A percentile compares a stretch with the other conserved stretches of the same genome.
Evolutionary conservation across 2,797 vertebrate species (phyloP).

Genomic region (Perodicticus potto): DNA sequence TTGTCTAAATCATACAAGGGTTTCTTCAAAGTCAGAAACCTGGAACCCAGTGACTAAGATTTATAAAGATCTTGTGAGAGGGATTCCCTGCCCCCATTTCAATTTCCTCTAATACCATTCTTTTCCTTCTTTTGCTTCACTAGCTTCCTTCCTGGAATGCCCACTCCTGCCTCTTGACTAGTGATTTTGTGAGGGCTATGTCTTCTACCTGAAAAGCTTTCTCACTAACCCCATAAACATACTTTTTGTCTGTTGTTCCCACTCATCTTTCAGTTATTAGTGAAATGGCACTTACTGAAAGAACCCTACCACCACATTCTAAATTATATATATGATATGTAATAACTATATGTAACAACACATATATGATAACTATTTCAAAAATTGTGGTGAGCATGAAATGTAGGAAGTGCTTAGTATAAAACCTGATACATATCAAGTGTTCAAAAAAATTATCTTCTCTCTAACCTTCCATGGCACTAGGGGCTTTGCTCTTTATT

Average conservation of each 20-base stretch:
- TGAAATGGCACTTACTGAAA: neutral
- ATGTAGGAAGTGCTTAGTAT: neutral
- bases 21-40: neutral
- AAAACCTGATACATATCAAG: neutral
- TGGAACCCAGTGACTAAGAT: neutral
- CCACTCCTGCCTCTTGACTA: neutral
- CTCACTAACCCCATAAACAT: neutral
- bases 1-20: neutral
- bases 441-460: neutral
- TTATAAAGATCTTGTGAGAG: neutral
- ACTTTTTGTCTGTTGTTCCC: neutral
- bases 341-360: too few species aligned
- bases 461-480: neutral
- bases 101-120: neutral
- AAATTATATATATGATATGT: neutral
- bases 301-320: neutral
- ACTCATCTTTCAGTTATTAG: conserved; percentile 26
- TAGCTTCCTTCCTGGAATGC: neutral
- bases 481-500: conserved; percentile 5
- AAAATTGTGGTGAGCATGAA: neutral
- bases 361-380: neutral
- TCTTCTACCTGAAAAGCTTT: neutral
- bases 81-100: neutral
- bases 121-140: neutral
- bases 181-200: neutral